Evolutionary conservation across 2,797 vertebrate species (phyloP).

Genomic region (Mormyrops attenuatus): DNA sequence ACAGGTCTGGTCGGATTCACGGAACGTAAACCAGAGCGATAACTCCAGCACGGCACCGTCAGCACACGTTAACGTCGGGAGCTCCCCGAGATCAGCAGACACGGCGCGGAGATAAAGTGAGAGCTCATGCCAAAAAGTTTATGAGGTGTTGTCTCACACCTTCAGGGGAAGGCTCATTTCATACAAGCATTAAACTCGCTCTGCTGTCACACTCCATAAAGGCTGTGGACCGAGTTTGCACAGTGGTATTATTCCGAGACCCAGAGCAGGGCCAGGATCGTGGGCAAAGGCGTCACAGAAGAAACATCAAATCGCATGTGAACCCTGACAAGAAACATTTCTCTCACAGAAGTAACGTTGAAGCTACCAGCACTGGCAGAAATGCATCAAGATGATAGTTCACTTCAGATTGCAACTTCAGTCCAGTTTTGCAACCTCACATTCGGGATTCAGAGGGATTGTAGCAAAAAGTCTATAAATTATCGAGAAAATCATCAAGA

Average conservation of each 20-base stretch:
- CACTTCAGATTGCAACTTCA: not conserved
- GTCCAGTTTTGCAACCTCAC: not conserved
- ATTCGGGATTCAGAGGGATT: not conserved
- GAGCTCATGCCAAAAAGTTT: constrained; percentile 1
- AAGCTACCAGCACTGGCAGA: not conserved
- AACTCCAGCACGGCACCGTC: not conserved
- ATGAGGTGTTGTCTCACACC: not conserved
- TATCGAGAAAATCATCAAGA: not conserved
- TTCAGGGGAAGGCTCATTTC: not conserved
- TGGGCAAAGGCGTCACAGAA: not conserved
- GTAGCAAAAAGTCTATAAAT: not conserved
- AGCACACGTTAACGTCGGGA: not conserved
- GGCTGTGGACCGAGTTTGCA: not conserved
- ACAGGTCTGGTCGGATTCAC: not conserved
- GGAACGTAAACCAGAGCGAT: not conserved
- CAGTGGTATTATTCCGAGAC: not conserved
- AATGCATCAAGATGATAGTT: not conserved
- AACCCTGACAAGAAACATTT: not conserved
- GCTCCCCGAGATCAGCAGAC: not conserved
- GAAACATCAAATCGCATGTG: constrained; percentile 2
- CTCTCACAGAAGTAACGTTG: not conserved
- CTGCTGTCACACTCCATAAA: constrained; percentile 5
- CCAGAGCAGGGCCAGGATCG: not conserved
- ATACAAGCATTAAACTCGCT: not conserved
- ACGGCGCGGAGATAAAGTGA: not conserved